phyloP scores from a whole-genome alignment of 1,140 invertebrate genomes.

The Lithobius niger region DNA sequence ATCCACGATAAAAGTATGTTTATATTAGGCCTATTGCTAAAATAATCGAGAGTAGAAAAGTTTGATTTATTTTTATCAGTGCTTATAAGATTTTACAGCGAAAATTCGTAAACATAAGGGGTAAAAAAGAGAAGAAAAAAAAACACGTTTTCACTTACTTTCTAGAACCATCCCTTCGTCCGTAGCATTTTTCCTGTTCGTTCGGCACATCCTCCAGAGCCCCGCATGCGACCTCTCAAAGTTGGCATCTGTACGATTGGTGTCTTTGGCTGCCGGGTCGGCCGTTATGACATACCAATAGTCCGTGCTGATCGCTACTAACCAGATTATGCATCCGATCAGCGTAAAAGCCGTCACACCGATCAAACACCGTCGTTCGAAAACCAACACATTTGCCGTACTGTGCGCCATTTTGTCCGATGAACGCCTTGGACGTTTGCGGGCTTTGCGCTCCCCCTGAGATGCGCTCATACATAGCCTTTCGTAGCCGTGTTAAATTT shows the following conservation, averaged over 20 bases:
- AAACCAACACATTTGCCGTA: not conserved
- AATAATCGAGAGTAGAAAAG: too few species aligned
- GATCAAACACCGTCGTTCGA: constrained; percentile 50
- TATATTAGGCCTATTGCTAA: too few species aligned
- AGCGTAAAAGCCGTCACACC: constrained; percentile 50
- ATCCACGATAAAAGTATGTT: too few species aligned
- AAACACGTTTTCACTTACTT: constrained; percentile 19
- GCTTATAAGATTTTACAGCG: too few species aligned
- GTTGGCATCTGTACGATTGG: constrained; percentile 38
- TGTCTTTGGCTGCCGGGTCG: constrained; percentile 39
- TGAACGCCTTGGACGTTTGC: not conserved
- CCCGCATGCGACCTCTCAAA: constrained; percentile 48
- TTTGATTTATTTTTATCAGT: too few species aligned
- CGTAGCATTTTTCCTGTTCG: too few species aligned
- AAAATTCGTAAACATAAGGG: too few species aligned
- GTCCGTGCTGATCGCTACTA: constrained; percentile 55
- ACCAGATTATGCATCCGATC: constrained; percentile 52
- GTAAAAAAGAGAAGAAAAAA: too few species aligned
- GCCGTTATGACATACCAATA: constrained; percentile 49
- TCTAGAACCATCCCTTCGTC: too few species aligned
- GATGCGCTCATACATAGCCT: not conserved
- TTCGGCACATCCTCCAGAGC: constrained; percentile 49
- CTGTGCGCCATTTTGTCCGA: not conserved
- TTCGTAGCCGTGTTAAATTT: too few species aligned
- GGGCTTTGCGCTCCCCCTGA: not conserved